Evolutionary conservation across 1,140 invertebrate genomes (phyloP), one percentile per base, ranked within the genome.

Genomic region (Pemphigus obesinymphae): DNA sequence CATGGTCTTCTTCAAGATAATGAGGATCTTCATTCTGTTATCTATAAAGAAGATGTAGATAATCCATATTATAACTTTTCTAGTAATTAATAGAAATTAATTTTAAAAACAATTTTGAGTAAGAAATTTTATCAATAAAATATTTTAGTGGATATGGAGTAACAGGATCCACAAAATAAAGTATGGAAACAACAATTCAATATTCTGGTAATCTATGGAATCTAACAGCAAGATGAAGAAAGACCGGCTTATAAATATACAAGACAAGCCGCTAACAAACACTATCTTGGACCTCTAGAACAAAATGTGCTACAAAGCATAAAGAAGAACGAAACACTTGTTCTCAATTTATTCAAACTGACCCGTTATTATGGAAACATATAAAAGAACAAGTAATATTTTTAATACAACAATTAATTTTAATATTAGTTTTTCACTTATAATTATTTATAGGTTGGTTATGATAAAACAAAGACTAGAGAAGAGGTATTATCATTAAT

Each of bases 401-500:
- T 75, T 63, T 26, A 61, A 29, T 8, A 10, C 7, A 31, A 63
- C 10, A n/a, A n/a, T n/a, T 40, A 20, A 29, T n/a, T 29, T 17
- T 40, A 4, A 45, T 13, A n/a, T 20, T 45, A 7, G n/a, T 31
- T 13, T 82, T 81, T 63, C 63, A 26, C 10, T 26, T 23, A 15
- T 78, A 26, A 78, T 8, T 37, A 31, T 45, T 31, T 73, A 6
- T 55, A 86, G 85, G 83, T 86, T 34, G 84, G 83, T 50, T 70
- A 84, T 84, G 88, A 90, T 83, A 86, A 88, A 61, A 93, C 93
- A 86, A 97, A 96, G 88, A 97, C 96, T 10, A 89, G 95, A 72
- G 97, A 99, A 88, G 97, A 99, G 90, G 99, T 99, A 86, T 90
- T 97, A 81, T 97, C 96, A 1, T 89, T 99, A 82, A 98, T 99